phyloP scores from a whole-genome alignment of 2,888 invertebrate species.

The Ellobium chinense region DNA sequence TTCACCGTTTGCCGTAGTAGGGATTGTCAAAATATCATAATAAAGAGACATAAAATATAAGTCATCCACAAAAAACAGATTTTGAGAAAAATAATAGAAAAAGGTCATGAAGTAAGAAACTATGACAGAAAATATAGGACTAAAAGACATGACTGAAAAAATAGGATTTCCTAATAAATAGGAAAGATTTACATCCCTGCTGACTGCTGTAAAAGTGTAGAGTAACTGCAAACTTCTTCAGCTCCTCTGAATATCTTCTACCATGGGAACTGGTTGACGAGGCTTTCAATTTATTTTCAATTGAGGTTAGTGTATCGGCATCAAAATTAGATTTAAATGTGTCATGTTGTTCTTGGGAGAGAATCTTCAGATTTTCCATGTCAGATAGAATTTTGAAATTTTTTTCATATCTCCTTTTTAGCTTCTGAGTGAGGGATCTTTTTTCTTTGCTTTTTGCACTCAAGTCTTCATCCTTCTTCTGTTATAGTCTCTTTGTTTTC shows the following conservation, averaged over 20 bases:
- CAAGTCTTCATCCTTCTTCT: background rate
- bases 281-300: constrained; percentile 14
- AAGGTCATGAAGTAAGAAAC: too few species aligned
- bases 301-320: background rate
- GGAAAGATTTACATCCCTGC: too few species aligned
- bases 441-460: background rate
- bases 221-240: constrained; percentile 28
- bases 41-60: too few species aligned
- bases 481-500: background rate
- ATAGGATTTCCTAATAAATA: too few species aligned
- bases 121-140: too few species aligned
- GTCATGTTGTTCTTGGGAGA: constrained; percentile 7
- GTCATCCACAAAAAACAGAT: too few species aligned
- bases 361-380: constrained; percentile 7
- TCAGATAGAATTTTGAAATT: background rate
- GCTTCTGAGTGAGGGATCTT: background rate
- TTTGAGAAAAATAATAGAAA: too few species aligned
- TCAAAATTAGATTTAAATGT: background rate
- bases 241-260: constrained; percentile 11
- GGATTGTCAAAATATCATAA: too few species aligned
- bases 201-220: constrained; percentile 20
- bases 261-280: background rate
- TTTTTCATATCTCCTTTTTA: constrained; percentile 8
- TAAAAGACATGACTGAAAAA: too few species aligned
- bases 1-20: too few species aligned